These are phyloP conservation scores for Rhagophthalmus giganteus DNA, from an alignment of 2,888 invertebrate species.

Conservation along the genomic window DNA sequence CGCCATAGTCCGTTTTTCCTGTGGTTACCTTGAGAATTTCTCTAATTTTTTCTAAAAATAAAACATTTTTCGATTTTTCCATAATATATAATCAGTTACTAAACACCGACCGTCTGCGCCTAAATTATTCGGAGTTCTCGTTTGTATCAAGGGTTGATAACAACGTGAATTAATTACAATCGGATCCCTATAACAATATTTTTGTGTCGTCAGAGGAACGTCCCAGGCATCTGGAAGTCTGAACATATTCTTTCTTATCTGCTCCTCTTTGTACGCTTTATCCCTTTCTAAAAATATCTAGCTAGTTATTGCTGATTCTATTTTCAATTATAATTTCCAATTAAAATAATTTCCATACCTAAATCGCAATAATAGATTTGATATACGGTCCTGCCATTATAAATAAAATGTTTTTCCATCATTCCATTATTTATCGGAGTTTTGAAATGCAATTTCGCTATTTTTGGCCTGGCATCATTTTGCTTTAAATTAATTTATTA, in stretches of 20 bases:
- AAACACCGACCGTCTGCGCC: conserved; percentile 12
- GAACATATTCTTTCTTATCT: conserved; percentile 11
- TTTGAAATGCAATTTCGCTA: conserved; percentile 13
- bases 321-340: too few relatives aligned
- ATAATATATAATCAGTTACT: background rate
- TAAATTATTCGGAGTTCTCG: conserved; percentile 12
- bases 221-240: conserved; percentile 24
- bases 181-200: conserved; percentile 26
- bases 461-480: conserved; percentile 7
- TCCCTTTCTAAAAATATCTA: conserved; percentile 11
- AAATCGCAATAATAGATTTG: conserved; percentile 62
- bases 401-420: conserved; percentile 21
- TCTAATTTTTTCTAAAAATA: conserved; percentile 33
- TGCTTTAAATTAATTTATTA: background rate
- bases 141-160: background rate
- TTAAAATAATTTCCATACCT: too few relatives aligned
- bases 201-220: conserved; percentile 26
- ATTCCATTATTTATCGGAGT: conserved; percentile 20
- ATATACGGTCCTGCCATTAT: conserved; percentile 59
- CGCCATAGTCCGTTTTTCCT: conserved; percentile 55
- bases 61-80: too few relatives aligned
- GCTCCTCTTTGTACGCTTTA: conserved; percentile 13
- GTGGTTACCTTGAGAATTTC: conserved; percentile 56
- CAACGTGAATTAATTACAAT: conserved; percentile 17
- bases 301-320: too few relatives aligned